phyloP scores from a whole-genome alignment of 1,140 invertebrate genomes.

The Periplaneta americana region DNA sequence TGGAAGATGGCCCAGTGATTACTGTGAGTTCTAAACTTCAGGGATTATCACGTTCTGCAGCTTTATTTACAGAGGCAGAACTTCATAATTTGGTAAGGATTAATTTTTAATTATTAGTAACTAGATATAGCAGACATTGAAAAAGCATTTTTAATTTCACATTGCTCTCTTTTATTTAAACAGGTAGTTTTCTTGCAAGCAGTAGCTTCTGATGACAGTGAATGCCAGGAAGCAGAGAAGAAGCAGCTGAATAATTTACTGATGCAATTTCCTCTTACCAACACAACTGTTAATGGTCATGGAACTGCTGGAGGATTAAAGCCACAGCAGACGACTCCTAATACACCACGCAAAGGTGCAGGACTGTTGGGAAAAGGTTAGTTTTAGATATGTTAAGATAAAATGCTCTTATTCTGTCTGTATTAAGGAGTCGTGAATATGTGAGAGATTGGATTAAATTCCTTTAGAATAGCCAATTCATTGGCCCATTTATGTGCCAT shows the following conservation, averaged over 20 bases:
- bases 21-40: conserved; percentile 52
- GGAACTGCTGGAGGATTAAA: conserved; percentile 25
- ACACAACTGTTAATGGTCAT: conserved; percentile 20
- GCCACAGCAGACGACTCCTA: conserved; percentile 29
- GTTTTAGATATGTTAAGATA: too few species aligned
- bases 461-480: too few species aligned
- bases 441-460: too few species aligned
- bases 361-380: conserved; percentile 37
- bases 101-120: not conserved
- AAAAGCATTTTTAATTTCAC: not conserved
- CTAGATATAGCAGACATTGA: not conserved
- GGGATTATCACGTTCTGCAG: conserved; percentile 52
- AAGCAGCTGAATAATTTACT: conserved; percentile 25
- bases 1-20: conserved; percentile 46
- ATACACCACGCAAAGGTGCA: conserved; percentile 22
- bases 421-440: too few species aligned
- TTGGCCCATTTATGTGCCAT: too few species aligned
- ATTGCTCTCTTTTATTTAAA: not conserved
- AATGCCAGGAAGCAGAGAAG: conserved; percentile 32
- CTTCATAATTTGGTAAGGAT: conserved; percentile 52
- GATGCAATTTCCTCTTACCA: conserved; percentile 19
- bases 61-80: conserved; percentile 62
- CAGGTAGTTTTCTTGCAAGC: conserved; percentile 45
- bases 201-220: conserved; percentile 29
- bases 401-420: too few species aligned